Conservation (phyloP, 1,140 invertebrate genomes). For the Samia ricini region DNA sequence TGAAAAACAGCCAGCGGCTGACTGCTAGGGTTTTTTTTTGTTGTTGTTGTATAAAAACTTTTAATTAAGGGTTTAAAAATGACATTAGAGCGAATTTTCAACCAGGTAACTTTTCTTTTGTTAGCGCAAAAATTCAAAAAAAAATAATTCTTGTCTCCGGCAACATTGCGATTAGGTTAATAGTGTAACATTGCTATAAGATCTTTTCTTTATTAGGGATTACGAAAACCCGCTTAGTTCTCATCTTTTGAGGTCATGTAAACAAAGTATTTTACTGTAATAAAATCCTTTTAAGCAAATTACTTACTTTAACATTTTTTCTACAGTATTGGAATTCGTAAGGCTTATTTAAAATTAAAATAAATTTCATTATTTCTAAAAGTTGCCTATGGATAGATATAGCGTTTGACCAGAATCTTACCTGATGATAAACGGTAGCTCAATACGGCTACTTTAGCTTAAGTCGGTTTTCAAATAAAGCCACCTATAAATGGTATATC, state of each 20-base stretch:
- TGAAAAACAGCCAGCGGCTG: conserved; percentile 65
- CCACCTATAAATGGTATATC: too few relatives aligned
- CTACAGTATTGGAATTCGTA: background rate
- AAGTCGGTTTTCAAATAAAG: too few relatives aligned
- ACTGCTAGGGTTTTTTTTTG: conserved; percentile 43
- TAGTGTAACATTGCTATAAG: conserved; percentile 9
- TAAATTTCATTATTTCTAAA: too few relatives aligned
- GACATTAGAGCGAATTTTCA: conserved; percentile 70
- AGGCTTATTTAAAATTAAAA: too few relatives aligned
- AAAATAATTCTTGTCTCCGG: conserved; percentile 33
- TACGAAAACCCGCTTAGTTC: conserved; percentile 40
- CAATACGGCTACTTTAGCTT: too few relatives aligned
- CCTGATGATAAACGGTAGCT: too few relatives aligned
- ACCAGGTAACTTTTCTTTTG: conserved; percentile 67
- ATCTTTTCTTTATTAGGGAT: conserved; percentile 29
- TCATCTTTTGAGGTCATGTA: conserved; percentile 7
- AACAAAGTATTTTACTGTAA: background rate
- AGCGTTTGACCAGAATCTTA: too few relatives aligned
- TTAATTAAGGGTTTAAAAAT: conserved; percentile 77
- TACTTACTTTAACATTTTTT: background rate
- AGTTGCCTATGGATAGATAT: too few relatives aligned
- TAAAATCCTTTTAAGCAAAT: conserved; percentile 1
- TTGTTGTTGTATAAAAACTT: conserved; percentile 65
- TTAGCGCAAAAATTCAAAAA: conserved; percentile 38
- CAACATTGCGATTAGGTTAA: conserved; percentile 28